phyloP scores from a whole-genome alignment of 2,797 vertebrate genomes.

The Cheirogaleus major region DNA sequence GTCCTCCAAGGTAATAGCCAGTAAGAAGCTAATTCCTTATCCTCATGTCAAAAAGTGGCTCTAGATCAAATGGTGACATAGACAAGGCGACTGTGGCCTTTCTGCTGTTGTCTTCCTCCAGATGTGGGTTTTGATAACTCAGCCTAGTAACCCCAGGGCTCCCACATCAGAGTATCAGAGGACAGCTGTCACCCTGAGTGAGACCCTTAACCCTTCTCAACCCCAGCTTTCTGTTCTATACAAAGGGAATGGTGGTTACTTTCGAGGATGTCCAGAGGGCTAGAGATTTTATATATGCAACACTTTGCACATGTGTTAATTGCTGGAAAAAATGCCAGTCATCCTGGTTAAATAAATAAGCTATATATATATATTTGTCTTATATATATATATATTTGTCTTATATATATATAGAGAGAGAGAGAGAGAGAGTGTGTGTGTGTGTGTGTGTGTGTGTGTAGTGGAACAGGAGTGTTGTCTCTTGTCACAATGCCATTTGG shows the following conservation, averaged over 20 bases:
- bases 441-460: too few species aligned
- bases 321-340: not conserved
- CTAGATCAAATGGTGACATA: not conserved
- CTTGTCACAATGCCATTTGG: not conserved
- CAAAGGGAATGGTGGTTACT: not conserved
- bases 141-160: not conserved
- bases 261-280: not conserved
- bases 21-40: not conserved
- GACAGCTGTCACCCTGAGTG: not conserved
- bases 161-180: accelerated
- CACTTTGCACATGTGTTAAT: not conserved
- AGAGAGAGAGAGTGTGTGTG: too few species aligned
- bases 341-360: not conserved
- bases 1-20: not conserved
- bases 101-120: not conserved
- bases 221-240: not conserved
- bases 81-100: not conserved
- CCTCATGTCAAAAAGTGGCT: not conserved
- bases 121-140: not conserved
- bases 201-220: not conserved
- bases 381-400: too few species aligned
- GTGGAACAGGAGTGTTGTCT: not conserved
- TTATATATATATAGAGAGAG: too few species aligned
- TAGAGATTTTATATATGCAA: not conserved
- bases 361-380: too few species aligned